Conservation (phyloP, 2,797 vertebrate species). For the Taenioides sp. region DNA sequence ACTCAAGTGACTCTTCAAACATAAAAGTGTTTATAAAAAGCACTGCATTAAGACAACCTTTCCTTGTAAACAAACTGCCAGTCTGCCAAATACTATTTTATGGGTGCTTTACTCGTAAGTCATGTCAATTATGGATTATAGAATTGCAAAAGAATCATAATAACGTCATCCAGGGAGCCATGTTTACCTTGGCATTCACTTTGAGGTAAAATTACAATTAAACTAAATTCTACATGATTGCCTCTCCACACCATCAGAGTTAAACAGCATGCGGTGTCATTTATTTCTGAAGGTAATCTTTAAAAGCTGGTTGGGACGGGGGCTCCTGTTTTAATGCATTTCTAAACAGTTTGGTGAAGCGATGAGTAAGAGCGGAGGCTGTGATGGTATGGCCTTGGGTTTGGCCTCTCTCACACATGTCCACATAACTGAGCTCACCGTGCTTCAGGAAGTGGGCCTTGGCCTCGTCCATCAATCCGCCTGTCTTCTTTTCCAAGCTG, state of each 20-base stretch:
- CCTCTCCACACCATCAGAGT: slow-evolving; percentile 26
- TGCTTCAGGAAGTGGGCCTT: slow-evolving; percentile 70
- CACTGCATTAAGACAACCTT: slow-evolving; percentile 30
- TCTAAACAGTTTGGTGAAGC: slow-evolving; percentile 37
- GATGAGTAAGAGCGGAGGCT: slow-evolving; percentile 46
- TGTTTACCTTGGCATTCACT: slow-evolving; percentile 42
- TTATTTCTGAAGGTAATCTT: slow-evolving; percentile 20
- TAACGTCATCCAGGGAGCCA: slow-evolving; percentile 30
- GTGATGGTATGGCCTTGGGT: slow-evolving; percentile 40
- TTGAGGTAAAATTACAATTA: slow-evolving; percentile 39
- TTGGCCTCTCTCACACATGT: slow-evolving; percentile 60
- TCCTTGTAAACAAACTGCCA: slow-evolving; percentile 45
- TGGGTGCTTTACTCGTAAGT: slow-evolving; percentile 25
- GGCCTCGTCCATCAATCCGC: slow-evolving; percentile 74
- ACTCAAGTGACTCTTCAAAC: slow-evolving; percentile 24
- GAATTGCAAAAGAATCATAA: slow-evolving; percentile 37
- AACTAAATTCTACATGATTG: slow-evolving; percentile 28
- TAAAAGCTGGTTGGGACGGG: slow-evolving; percentile 11
- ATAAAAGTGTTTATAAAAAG: slow-evolving; percentile 31
- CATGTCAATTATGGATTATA: slow-evolving; percentile 34
- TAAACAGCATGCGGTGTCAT: slow-evolving; percentile 19
- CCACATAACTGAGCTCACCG: slow-evolving; percentile 63
- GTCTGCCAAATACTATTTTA: slow-evolving; percentile 30
- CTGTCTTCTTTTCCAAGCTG: slow-evolving; percentile 73
- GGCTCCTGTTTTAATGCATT: slow-evolving; percentile 37